phyloP scores from a whole-genome alignment of 2,888 invertebrate species.

The Alentia gelatinosa region DNA sequence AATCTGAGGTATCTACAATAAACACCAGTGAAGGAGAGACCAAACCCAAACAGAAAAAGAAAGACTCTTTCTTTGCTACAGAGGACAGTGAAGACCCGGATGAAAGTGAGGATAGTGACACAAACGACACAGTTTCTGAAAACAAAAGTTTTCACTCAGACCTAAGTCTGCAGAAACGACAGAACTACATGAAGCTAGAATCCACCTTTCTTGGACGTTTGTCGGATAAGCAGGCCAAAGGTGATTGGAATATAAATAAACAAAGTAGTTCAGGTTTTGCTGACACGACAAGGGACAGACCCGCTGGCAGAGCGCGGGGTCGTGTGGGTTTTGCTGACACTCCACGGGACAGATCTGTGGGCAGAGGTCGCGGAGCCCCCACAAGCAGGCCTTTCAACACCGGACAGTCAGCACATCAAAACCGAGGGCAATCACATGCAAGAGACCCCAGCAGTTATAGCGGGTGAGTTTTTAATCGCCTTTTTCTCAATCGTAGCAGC shows the following conservation, averaged over 20 bases:
- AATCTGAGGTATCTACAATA: background rate
- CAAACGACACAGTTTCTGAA: background rate
- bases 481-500: no score
- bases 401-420: background rate
- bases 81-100: slow-evolving; percentile 29
- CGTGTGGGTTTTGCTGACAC: no score
- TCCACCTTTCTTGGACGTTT: background rate
- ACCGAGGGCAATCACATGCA: background rate
- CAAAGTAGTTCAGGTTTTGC: no score
- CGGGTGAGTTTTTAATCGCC: background rate
- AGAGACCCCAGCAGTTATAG: background rate
- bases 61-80: slow-evolving; percentile 44
- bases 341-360: background rate
- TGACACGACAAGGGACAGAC: no score
- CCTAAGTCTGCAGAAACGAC: background rate
- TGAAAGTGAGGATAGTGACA: background rate
- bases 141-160: background rate
- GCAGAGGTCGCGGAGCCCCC: background rate
- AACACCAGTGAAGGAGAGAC: background rate
- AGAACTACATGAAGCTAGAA: background rate
- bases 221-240: background rate
- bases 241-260: background rate
- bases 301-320: no score
- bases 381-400: background rate
- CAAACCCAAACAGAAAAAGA: slow-evolving; percentile 48